Percentiles rank a stretch among this genome's conserved stretches.
phyloP scores from a whole-genome alignment of 1,140 invertebrate species.

The Popillia japonica region DNA sequence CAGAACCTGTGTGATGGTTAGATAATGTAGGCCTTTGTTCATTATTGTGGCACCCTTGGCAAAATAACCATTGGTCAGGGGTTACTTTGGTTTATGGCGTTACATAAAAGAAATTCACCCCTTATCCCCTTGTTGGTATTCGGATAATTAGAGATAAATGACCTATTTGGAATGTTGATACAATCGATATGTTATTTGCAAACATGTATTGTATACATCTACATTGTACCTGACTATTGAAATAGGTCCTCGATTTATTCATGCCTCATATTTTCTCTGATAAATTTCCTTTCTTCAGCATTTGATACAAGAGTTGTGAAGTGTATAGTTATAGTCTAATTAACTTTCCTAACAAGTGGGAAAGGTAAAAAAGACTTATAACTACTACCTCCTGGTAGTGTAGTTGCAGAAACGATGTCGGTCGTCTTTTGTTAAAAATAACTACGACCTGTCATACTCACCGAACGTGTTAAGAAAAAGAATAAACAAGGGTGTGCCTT shows the following conservation, averaged over 20 bases:
- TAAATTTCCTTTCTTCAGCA: too few species aligned
- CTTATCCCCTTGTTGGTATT: neutral
- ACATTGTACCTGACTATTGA: too few species aligned
- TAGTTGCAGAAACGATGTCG: neutral
- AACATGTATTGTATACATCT: neutral
- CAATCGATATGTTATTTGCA: neutral
- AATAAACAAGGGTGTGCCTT: neutral
- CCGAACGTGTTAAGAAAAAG: neutral
- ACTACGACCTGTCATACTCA: neutral
- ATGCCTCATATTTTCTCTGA: too few species aligned
- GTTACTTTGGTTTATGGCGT: neutral
- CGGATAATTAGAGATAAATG: neutral
- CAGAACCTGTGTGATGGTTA: neutral
- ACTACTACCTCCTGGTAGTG: neutral
- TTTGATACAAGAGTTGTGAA: too few species aligned
- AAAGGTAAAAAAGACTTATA: neutral
- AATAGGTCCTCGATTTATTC: too few species aligned
- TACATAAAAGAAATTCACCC: neutral
- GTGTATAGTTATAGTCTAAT: too few species aligned
- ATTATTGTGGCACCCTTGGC: neutral
- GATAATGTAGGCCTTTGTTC: conserved; percentile 1
- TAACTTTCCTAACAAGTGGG: neutral
- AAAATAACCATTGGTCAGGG: neutral
- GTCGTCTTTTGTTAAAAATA: conserved; percentile 7
- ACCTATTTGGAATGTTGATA: neutral